These are phyloP conservation scores for Zygogramma bicolorata DNA, from an alignment of 2,888 invertebrate genomes.

Conservation along the genomic window DNA sequence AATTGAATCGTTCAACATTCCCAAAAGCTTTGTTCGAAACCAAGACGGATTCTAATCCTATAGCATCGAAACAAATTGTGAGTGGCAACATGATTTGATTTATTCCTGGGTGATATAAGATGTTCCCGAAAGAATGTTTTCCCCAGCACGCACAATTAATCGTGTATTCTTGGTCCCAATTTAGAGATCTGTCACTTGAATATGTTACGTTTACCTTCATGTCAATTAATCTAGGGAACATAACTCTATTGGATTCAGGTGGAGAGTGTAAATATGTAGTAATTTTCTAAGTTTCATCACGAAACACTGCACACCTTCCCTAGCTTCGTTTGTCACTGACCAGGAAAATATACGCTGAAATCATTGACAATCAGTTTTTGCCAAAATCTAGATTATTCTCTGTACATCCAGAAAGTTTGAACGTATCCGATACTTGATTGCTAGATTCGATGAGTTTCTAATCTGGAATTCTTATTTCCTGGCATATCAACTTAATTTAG, in stretches of 20 bases:
- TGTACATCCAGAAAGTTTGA: neutral
- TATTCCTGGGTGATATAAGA: neutral
- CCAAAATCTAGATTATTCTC: neutral
- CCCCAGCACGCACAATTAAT: constrained; percentile 50
- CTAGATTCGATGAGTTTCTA: neutral
- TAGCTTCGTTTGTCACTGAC: constrained; percentile 21
- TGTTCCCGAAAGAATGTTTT: neutral
- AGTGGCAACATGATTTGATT: neutral
- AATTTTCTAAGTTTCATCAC: constrained; percentile 49
- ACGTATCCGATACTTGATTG: neutral
- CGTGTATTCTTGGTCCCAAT: constrained; percentile 42
- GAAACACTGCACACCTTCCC: constrained; percentile 43
- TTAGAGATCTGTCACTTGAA: constrained; percentile 56
- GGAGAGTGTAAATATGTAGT: constrained; percentile 58
- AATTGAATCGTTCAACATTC: constrained; percentile 8
- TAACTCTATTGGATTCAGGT: constrained; percentile 67
- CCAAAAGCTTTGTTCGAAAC: too few relatives aligned
- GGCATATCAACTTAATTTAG: constrained; percentile 33
- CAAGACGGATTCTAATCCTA: too few relatives aligned
- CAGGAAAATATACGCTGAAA: constrained; percentile 27
- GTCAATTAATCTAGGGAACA: constrained; percentile 90
- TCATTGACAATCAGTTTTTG: constrained; percentile 29
- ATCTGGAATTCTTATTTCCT: constrained; percentile 17
- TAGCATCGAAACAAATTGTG: too few relatives aligned
- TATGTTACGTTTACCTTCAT: constrained; percentile 76